Percentiles rank a stretch among this genome's conserved stretches.
phyloP scores from a whole-genome alignment of 2,888 invertebrate species.

The Chouioia cunea region DNA sequence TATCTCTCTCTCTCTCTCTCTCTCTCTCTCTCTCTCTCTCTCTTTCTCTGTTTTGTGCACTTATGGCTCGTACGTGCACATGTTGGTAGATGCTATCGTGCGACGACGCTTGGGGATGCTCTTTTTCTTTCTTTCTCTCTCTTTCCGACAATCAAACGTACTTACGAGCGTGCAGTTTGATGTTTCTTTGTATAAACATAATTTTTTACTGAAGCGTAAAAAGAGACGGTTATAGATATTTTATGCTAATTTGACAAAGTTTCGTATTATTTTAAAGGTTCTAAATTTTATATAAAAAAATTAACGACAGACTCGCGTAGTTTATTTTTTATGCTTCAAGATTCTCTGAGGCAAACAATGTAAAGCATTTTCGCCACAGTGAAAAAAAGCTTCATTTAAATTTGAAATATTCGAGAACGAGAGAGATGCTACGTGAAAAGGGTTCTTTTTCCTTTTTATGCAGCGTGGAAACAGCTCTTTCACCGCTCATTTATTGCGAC shows the following conservation, averaged over 20 bases:
- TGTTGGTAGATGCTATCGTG: too few relatives aligned
- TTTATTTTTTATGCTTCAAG: not conserved
- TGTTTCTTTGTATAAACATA: too few relatives aligned
- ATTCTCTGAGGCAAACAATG: constrained; percentile 9
- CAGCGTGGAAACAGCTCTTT: not conserved
- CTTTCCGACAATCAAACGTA: too few relatives aligned
- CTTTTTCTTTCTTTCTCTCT: not conserved
- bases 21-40: too few relatives aligned
- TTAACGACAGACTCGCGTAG: constrained; percentile 1
- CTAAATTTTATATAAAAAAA: not conserved
- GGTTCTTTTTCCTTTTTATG: not conserved
- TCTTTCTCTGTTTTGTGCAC: too few relatives aligned
- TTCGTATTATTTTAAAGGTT: not conserved
- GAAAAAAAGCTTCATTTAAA: constrained; percentile 4
- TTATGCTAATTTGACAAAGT: too few relatives aligned
- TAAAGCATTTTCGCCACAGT: not conserved
- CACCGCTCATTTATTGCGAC: not conserved
- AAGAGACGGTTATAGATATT: too few relatives aligned
- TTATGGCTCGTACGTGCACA: too few relatives aligned
- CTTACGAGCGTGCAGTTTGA: too few relatives aligned
- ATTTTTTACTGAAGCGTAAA: too few relatives aligned
- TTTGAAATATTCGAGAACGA: constrained; percentile 4
- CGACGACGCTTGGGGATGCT: too few relatives aligned
- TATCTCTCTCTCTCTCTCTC: too few relatives aligned
- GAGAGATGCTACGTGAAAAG: not conserved